phyloP scores from a whole-genome alignment of 2,888 invertebrate genomes.

The Pristionchus japonicus region DNA sequence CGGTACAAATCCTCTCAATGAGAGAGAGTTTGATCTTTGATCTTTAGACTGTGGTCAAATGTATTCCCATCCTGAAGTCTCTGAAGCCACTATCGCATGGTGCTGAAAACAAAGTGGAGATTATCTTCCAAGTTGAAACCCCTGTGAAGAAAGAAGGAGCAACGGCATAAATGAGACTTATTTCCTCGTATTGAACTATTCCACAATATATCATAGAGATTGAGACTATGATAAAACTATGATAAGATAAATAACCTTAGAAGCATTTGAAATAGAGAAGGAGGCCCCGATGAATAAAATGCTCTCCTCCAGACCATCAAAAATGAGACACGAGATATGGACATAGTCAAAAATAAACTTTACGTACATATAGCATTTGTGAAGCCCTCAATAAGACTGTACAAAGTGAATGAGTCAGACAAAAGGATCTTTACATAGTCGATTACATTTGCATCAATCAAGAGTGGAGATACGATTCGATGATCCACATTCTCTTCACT shows the following conservation, averaged over 20 bases:
- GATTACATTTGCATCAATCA: neutral
- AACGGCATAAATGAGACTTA: neutral
- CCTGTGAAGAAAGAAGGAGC: neutral
- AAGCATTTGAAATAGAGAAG: too few species aligned
- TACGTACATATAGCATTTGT: neutral
- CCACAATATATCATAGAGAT: too few species aligned
- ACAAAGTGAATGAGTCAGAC: neutral
- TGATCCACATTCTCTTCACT: neutral
- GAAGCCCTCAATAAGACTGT: neutral
- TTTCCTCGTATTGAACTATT: neutral
- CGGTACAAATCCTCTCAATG: neutral
- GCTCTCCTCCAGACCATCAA: too few species aligned
- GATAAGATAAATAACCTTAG: too few species aligned
- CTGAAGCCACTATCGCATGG: neutral
- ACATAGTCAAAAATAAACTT: too few species aligned
- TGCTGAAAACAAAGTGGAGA: neutral
- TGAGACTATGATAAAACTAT: too few species aligned
- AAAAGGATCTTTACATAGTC: too few species aligned
- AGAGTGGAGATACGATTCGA: neutral
- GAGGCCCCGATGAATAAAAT: too few species aligned
- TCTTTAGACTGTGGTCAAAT: conserved; percentile 12
- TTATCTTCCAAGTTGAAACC: neutral
- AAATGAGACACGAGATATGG: too few species aligned
- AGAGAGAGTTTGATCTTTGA: neutral
- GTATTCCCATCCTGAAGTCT: neutral